Evolutionary conservation across 1,140 invertebrate species (phyloP).

Genomic region (Drosophila sucinea): DNA sequence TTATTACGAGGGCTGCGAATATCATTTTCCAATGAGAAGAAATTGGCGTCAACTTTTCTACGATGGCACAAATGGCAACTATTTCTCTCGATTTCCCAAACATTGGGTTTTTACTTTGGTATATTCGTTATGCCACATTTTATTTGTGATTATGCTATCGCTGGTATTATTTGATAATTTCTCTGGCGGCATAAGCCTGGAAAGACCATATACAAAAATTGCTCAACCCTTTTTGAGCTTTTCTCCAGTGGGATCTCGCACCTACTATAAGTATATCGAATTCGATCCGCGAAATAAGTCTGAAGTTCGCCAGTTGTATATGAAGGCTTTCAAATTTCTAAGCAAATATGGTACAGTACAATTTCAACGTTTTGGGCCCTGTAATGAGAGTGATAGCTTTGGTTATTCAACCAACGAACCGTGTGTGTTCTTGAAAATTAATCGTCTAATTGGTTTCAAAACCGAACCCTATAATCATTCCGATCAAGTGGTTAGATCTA

Average conservation of each 20-base stretch:
- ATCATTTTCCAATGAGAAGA: constrained; percentile 42
- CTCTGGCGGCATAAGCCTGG: neutral
- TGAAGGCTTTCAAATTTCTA: neutral
- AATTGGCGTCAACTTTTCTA: constrained; percentile 25
- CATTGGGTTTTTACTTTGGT: constrained; percentile 23
- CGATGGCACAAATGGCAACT: neutral
- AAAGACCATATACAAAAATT: neutral
- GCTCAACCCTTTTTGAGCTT: constrained; percentile 41
- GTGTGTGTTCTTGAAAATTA: constrained; percentile 61
- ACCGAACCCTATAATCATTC: constrained; percentile 27
- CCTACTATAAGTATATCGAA: neutral
- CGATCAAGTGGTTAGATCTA: constrained; percentile 13
- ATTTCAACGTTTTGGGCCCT: constrained; percentile 41
- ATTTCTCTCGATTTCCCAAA: neutral
- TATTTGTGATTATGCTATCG: constrained; percentile 23
- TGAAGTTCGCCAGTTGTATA: constrained; percentile 9
- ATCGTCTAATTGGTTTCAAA: constrained; percentile 55
- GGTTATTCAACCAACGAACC: constrained; percentile 43
- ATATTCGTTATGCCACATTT: neutral
- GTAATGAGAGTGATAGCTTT: constrained; percentile 24
- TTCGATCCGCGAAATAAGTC: constrained; percentile 27
- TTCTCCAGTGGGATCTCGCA: constrained; percentile 1
- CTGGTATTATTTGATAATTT: constrained; percentile 25
- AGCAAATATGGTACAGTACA: constrained; percentile 9
- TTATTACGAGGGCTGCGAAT: constrained; percentile 38